A percentile compares a stretch with the other conserved stretches of the same genome.
phyloP scores from a whole-genome alignment of 1,140 invertebrate genomes.

The Drosophila simulans region DNA sequence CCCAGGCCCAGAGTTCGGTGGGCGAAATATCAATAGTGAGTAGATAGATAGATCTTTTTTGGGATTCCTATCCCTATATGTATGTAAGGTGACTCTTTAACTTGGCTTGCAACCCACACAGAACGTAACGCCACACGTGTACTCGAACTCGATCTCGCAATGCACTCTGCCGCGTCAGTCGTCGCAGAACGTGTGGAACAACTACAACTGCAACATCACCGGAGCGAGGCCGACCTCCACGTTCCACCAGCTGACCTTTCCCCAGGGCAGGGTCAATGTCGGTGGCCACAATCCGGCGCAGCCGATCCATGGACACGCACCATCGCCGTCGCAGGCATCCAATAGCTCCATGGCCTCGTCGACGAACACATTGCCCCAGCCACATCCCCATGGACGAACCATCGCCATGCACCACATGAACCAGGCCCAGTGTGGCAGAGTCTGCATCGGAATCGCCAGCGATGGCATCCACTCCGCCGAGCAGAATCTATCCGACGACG shows the following conservation, averaged over 20 bases:
- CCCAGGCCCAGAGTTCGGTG: conserved; percentile 77
- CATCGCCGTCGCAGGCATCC: conserved; percentile 57
- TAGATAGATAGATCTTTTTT: not conserved
- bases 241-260: conserved; percentile 85
- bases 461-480: conserved; percentile 61
- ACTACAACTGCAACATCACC: conserved; percentile 76
- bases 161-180: conserved; percentile 86
- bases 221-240: conserved; percentile 68
- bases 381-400: conserved; percentile 58
- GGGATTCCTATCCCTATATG: too few species aligned
- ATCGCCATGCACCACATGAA: conserved; percentile 79
- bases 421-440: conserved; percentile 60
- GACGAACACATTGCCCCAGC: conserved; percentile 52
- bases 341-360: conserved; percentile 62
- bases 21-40: conserved; percentile 65
- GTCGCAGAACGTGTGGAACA: conserved; percentile 84
- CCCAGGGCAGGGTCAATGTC: conserved; percentile 69
- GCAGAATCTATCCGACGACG: conserved; percentile 84
- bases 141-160: conserved; percentile 73
- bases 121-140: conserved; percentile 76
- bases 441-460: conserved; percentile 62
- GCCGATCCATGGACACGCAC: conserved; percentile 42
- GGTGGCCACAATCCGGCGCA: conserved; percentile 53
- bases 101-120: conserved; percentile 21
- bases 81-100: not conserved